These are phyloP conservation scores for Manacus vitellinus DNA, from an alignment of 2,113 vertebrate genomes.

Conservation along the genomic window DNA sequence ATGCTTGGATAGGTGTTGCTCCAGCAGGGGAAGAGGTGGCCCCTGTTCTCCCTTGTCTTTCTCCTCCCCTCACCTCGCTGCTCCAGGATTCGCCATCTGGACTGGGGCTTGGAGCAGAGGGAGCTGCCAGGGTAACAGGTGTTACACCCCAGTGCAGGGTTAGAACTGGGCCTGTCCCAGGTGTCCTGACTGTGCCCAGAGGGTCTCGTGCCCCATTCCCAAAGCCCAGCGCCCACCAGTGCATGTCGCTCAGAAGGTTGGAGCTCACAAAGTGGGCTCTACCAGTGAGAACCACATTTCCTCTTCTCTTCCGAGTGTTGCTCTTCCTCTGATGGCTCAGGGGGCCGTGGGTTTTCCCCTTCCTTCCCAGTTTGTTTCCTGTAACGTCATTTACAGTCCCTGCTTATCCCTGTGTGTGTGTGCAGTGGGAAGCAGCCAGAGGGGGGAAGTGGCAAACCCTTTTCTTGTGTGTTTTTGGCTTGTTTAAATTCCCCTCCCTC, in stretches of 20 bases:
- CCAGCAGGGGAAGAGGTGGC: background rate
- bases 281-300: background rate
- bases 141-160: background rate
- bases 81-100: background rate
- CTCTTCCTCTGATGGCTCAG: background rate
- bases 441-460: background rate
- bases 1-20: background rate
- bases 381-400: background rate
- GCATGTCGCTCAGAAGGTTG: rapidly evolving
- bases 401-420: background rate
- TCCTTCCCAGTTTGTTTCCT: background rate
- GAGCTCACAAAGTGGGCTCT: background rate
- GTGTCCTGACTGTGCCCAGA: background rate
- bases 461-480: background rate
- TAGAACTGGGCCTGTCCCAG: background rate
- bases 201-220: background rate
- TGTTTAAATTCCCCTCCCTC: background rate
- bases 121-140: background rate
- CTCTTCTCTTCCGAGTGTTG: background rate
- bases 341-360: background rate
- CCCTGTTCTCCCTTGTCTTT: background rate
- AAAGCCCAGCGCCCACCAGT: rapidly evolving
- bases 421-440: background rate
- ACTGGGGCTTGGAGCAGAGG: background rate
- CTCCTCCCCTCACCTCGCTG: background rate